Conservation (phyloP, 2,113 vertebrate species). For the Salminus brasiliensis region DNA sequence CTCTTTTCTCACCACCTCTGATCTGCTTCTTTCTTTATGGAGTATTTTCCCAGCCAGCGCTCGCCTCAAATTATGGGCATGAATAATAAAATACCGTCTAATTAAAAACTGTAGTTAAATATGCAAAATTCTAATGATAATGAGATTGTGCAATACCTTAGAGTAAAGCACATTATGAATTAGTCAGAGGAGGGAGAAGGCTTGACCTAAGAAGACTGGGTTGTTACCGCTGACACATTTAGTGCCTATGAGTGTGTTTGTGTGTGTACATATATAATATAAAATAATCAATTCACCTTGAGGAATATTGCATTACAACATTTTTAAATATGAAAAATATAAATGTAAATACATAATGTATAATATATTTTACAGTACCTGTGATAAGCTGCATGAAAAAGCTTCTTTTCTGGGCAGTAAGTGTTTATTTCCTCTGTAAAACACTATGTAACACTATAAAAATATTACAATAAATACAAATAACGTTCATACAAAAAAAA, state of each 20-base stretch:
- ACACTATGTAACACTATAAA: too few species aligned
- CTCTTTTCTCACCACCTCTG: constrained; percentile 65
- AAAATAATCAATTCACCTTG: too few species aligned
- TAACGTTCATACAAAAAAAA: too few species aligned
- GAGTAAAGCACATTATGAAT: constrained; percentile 97
- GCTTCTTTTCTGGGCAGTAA: too few species aligned
- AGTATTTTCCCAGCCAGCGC: constrained; percentile 74
- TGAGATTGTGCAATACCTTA: constrained; percentile 97
- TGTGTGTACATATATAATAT: constrained; percentile 33
- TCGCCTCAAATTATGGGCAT: constrained; percentile 99
- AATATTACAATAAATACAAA: too few species aligned
- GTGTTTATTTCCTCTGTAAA: too few species aligned
- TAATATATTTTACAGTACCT: too few species aligned
- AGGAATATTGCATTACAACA: too few species aligned
- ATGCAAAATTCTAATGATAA: constrained; percentile 99
- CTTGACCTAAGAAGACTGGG: constrained; percentile 89
- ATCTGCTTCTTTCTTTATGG: constrained; percentile 49
- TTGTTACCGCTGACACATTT: constrained; percentile 78
- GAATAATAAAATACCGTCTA: constrained; percentile 99
- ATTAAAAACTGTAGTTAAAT: constrained; percentile 99
- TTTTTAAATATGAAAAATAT: too few species aligned
- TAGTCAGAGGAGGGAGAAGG: constrained; percentile 91
- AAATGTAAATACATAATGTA: too few species aligned
- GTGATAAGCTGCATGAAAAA: too few species aligned
- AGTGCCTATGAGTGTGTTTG: constrained; percentile 61